A percentile compares a stretch with the other conserved stretches of the same genome.
phyloP scores from a whole-genome alignment of 2,888 invertebrate species.

The Dryomyza anilis region DNA sequence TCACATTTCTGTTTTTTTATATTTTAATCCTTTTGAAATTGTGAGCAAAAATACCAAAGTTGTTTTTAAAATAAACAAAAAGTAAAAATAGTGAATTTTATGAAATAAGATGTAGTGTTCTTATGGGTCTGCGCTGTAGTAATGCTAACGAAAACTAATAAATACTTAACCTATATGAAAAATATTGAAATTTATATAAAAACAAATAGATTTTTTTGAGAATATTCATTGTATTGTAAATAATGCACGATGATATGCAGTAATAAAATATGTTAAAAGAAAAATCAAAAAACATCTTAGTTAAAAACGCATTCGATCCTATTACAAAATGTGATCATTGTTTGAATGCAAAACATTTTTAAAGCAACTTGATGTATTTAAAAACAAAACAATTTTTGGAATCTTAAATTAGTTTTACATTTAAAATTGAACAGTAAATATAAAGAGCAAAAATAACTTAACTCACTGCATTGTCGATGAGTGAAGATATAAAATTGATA shows the following conservation, averaged over 20 bases:
- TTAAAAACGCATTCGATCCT: constrained; percentile 5
- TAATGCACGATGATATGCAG: too few relatives aligned
- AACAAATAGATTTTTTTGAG: constrained; percentile 23
- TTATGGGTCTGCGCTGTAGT: constrained; percentile 34
- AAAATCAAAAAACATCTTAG: constrained; percentile 40
- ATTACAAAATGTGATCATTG: background rate
- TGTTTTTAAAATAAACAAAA: constrained; percentile 22
- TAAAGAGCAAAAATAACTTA: background rate
- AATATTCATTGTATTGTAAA: too few relatives aligned
- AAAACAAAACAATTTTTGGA: background rate
- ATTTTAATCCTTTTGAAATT: background rate
- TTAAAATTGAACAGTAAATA: background rate
- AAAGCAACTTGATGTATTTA: constrained; percentile 8
- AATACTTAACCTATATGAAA: constrained; percentile 12
- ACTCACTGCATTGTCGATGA: background rate
- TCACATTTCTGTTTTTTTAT: background rate
- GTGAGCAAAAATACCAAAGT: constrained; percentile 27
- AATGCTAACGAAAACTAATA: constrained; percentile 24
- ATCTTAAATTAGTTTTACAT: background rate
- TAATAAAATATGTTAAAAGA: constrained; percentile 34
- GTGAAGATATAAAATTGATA: background rate
- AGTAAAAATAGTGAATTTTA: constrained; percentile 26
- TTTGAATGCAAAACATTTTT: constrained; percentile 18
- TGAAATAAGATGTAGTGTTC: constrained; percentile 32
- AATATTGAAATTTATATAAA: constrained; percentile 3